A percentile compares a stretch with the other conserved stretches of the same genome.
Evolutionary conservation across 2,113 vertebrate genomes (phyloP).

Genomic region (Hiodon alosoides): DNA sequence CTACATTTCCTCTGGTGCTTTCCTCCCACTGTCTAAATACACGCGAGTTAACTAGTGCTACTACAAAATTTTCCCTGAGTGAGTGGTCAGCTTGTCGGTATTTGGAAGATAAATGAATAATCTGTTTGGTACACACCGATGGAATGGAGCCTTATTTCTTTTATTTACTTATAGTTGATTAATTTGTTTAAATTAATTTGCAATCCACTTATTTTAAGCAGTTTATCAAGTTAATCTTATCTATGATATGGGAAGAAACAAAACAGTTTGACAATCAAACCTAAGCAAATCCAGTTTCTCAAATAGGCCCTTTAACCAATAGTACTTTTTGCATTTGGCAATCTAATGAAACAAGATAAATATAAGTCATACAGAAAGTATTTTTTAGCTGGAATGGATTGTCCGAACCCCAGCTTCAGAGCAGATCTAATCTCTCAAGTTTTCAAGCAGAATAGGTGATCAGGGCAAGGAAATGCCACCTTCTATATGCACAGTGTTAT

Average conservation of each 20-base stretch:
- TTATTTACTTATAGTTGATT: too few relatives aligned
- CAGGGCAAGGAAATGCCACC: slow-evolving; percentile 68
- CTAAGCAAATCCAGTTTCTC: slow-evolving; percentile 14
- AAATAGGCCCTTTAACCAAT: not conserved
- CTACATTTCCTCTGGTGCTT: not conserved
- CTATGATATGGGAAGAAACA: not conserved
- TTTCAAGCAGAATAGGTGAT: slow-evolving; percentile 19
- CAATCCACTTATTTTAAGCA: too few relatives aligned
- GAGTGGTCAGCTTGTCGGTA: not conserved
- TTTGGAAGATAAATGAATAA: slow-evolving; percentile 32
- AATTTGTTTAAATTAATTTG: too few relatives aligned
- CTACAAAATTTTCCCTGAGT: too few relatives aligned
- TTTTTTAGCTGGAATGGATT: slow-evolving; percentile 8
- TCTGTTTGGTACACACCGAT: slow-evolving; percentile 21
- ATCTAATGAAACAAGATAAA: slow-evolving; percentile 28
- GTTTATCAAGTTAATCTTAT: not conserved
- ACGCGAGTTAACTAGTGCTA: not conserved
- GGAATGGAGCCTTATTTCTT: not conserved
- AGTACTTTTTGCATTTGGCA: not conserved
- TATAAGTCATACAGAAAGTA: slow-evolving; percentile 18
- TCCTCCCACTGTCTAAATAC: not conserved
- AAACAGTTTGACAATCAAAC: not conserved
- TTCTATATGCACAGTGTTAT: slow-evolving; percentile 78
- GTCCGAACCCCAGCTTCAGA: slow-evolving; percentile 7
- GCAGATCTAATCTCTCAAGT: slow-evolving; percentile 23